Evolutionary conservation across 2,797 vertebrate genomes (phyloP).

Genomic region (Cacajao melanocephalus): DNA sequence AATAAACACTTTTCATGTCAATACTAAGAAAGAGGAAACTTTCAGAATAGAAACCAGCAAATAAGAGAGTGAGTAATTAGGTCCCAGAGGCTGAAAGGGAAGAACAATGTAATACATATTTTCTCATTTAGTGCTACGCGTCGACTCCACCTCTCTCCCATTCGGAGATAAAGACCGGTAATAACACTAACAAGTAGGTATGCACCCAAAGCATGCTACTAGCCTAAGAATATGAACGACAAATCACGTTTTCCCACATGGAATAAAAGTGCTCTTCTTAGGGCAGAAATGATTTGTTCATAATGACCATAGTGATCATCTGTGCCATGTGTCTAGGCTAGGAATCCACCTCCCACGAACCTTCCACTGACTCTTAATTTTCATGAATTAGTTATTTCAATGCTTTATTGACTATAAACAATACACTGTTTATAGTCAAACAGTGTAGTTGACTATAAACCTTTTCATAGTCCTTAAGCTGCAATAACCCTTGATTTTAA

Average conservation of each 20-base stretch:
- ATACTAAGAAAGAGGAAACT: background rate
- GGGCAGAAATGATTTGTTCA: background rate
- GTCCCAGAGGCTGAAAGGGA: background rate
- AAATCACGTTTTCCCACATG: background rate
- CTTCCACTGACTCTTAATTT: background rate
- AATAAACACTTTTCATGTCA: background rate
- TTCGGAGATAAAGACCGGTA: background rate
- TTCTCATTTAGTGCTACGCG: background rate
- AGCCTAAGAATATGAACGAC: background rate
- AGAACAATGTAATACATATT: background rate
- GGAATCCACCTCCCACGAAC: background rate
- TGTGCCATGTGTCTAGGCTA: background rate
- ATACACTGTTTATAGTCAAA: background rate
- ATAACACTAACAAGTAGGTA: background rate
- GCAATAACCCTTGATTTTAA: background rate
- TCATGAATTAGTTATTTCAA: background rate
- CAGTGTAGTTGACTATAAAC: background rate
- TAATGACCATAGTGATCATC: background rate
- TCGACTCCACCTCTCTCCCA: background rate
- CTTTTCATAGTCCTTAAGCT: background rate
- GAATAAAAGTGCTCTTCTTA: background rate
- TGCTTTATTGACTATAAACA: too few relatives aligned
- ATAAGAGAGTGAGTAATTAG: background rate
- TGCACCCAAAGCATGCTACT: background rate
- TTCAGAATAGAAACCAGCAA: constrained; percentile 23